Conservation (phyloP, 2,888 invertebrate genomes). For the Polydesmus complanatus region DNA sequence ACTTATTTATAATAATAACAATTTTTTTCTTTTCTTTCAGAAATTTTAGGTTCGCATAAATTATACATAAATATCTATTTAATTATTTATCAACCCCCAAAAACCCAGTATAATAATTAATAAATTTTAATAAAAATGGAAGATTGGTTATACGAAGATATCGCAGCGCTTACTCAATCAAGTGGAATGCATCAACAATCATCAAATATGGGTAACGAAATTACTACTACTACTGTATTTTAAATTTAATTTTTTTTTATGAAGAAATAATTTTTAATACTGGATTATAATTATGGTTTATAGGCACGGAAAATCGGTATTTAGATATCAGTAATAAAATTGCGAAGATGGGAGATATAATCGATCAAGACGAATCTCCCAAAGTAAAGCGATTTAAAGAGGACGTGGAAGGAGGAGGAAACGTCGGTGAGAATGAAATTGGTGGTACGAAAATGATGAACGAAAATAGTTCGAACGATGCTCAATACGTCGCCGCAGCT, state of each 20-base stretch:
- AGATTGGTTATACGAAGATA: background rate
- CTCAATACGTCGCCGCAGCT: no score
- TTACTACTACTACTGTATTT: no score
- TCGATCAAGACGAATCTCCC: background rate
- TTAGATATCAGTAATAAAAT: background rate
- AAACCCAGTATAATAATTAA: no score
- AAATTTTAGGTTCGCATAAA: no score
- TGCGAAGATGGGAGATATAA: background rate
- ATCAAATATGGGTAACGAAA: background rate
- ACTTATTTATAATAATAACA: no score
- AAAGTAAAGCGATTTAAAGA: background rate
- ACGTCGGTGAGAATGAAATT: background rate
- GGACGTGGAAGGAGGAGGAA: background rate
- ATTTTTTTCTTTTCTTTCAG: no score
- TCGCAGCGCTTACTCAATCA: slow-evolving; percentile 4
- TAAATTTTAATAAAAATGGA: no score
- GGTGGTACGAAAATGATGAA: no score
- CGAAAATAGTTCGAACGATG: no score
- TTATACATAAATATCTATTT: background rate
- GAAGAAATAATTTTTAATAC: background rate
- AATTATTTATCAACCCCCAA: background rate
- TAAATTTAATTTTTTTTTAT: background rate
- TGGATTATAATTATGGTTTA: background rate
- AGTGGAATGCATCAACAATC: slow-evolving; percentile 4
- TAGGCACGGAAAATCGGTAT: background rate